Conservation (phyloP, 2,888 invertebrate species). For the Eristalis arbustorum region DNA sequence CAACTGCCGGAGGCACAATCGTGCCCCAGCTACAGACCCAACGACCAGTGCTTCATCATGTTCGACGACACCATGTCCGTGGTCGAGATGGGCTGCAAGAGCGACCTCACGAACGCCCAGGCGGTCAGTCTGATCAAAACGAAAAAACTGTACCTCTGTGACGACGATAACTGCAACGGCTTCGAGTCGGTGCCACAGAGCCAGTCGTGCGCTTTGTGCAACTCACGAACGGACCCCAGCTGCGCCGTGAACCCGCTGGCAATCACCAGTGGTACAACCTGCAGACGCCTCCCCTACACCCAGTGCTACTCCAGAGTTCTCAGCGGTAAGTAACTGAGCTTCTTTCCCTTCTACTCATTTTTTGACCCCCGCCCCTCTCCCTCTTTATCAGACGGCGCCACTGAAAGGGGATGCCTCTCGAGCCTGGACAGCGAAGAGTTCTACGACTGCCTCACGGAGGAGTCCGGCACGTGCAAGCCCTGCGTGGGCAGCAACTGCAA, state of each 20-base stretch:
- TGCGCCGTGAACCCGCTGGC: conserved; percentile 73
- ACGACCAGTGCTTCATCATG: conserved; percentile 75
- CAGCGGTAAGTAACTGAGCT: conserved; percentile 23
- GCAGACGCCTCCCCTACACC: conserved; percentile 72
- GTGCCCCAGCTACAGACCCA: conserved; percentile 74
- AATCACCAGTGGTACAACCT: conserved; percentile 71
- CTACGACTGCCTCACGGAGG: conserved; percentile 74
- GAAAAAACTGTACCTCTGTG: conserved; percentile 74
- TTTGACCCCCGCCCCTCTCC: not conserved
- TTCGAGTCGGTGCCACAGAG: conserved; percentile 70
- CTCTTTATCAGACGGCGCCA: conserved; percentile 73
- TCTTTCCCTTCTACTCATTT: not conserved
- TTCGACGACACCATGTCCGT: conserved; percentile 74
- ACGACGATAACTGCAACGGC: conserved; percentile 74
- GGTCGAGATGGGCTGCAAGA: conserved; percentile 74
- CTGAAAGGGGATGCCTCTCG: conserved; percentile 77
- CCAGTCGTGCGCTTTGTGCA: conserved; percentile 74
- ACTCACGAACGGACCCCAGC: conserved; percentile 74
- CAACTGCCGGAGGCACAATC: conserved; percentile 66
- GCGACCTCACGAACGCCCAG: conserved; percentile 73
- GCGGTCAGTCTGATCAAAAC: conserved; percentile 72
- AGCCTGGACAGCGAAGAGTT: conserved; percentile 75
- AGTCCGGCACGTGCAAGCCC: conserved; percentile 72
- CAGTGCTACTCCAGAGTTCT: conserved; percentile 76
- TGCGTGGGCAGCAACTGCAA: conserved; percentile 75